Evolutionary conservation across 2,888 invertebrate species (phyloP).

Genomic region (Eucera pruinosa): DNA sequence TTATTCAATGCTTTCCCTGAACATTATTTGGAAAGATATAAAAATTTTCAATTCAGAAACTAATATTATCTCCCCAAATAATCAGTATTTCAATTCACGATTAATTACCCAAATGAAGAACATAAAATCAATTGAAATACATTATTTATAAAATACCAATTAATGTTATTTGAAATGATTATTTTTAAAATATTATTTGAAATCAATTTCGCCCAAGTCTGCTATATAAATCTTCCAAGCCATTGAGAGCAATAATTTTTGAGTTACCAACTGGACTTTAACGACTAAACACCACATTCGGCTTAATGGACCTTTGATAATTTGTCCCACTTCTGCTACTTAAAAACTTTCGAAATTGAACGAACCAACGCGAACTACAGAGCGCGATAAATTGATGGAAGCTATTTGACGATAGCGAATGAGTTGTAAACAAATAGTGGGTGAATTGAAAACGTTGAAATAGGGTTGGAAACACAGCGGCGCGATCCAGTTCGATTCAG

Average conservation of each 20-base stretch:
- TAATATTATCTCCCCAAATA: too few species aligned
- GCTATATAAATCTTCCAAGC: not conserved
- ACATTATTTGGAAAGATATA: too few species aligned
- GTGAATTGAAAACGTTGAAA: constrained; percentile 52
- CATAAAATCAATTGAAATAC: too few species aligned
- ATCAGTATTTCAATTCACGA: too few species aligned
- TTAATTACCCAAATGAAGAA: too few species aligned
- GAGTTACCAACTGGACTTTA: not conserved
- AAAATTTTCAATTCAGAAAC: too few species aligned
- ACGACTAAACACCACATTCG: not conserved
- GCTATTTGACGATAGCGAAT: constrained; percentile 6
- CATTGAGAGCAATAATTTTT: not conserved
- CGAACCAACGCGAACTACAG: not conserved
- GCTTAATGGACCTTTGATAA: not conserved
- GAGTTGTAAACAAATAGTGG: constrained; percentile 47
- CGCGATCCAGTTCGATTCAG: constrained; percentile 45
- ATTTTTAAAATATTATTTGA: too few species aligned
- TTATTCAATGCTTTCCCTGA: too few species aligned
- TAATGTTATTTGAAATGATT: too few species aligned
- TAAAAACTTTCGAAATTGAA: not conserved
- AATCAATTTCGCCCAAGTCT: too few species aligned
- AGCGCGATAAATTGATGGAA: not conserved
- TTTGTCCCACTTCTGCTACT: not conserved
- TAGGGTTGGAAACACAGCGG: constrained; percentile 21
- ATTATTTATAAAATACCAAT: too few species aligned